These are phyloP conservation scores for Philaenus spumarius DNA, from an alignment of 1,140 invertebrate species.

Conservation along the genomic window DNA sequence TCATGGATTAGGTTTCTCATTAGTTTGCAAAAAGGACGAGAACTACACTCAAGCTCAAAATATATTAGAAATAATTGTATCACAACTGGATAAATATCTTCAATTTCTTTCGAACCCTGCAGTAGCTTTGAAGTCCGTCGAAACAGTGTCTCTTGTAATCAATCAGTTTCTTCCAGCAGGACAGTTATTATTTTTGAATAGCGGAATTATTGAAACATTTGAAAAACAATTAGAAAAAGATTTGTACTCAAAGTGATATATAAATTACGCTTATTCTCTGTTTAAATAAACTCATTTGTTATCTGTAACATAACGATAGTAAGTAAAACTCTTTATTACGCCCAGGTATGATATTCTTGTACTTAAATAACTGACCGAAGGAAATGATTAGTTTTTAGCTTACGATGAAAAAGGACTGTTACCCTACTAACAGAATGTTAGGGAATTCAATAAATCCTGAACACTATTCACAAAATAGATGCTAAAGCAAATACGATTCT, in stretches of 20 bases:
- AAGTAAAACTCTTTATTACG: too few species aligned
- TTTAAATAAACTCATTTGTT: too few species aligned
- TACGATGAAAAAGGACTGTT: too few species aligned
- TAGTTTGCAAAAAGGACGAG: slow-evolving; percentile 11
- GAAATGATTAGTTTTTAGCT: too few species aligned
- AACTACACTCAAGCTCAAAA: slow-evolving; percentile 21
- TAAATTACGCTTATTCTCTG: too few species aligned
- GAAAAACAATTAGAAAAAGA: slow-evolving; percentile 21
- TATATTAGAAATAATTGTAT: slow-evolving; percentile 17
- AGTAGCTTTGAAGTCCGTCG: slow-evolving; percentile 9
- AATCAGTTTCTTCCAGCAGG: slow-evolving; percentile 21
- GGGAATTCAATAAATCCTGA: too few species aligned
- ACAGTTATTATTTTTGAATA: slow-evolving; percentile 20
- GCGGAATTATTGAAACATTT: slow-evolving; percentile 14
- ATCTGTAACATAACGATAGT: too few species aligned
- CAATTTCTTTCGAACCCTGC: slow-evolving; percentile 19
- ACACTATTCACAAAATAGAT: too few species aligned
- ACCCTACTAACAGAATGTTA: too few species aligned
- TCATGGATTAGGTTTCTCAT: slow-evolving; percentile 12
- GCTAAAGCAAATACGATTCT: too few species aligned
- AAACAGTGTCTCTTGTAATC: slow-evolving; percentile 17
- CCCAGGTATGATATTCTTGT: too few species aligned
- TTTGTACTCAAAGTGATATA: slow-evolving; percentile 6
- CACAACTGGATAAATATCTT: slow-evolving; percentile 20
- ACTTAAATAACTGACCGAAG: too few species aligned